Conservation (phyloP, 2,888 invertebrate genomes). For the Choristoneura rosaceana region DNA sequence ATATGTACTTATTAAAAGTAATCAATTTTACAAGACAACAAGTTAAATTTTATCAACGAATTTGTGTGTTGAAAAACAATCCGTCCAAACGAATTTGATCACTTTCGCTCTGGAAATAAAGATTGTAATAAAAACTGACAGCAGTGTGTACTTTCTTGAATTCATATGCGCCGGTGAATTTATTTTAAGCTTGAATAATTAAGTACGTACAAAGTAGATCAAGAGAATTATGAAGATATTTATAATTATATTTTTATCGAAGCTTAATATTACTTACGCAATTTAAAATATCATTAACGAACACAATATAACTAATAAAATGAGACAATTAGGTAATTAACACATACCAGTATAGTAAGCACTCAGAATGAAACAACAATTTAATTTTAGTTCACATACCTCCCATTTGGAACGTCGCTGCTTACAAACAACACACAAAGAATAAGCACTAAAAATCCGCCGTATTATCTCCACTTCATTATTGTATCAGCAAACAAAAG, state of each 20-base stretch:
- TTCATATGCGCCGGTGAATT: neutral
- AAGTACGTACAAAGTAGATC: neutral
- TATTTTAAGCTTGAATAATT: neutral
- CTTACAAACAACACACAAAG: slow-evolving; percentile 19
- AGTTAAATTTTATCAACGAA: neutral
- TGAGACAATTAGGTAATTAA: neutral
- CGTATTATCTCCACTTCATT: slow-evolving; percentile 26
- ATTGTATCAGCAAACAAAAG: slow-evolving; percentile 21
- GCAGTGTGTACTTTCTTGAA: neutral
- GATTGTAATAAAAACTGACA: neutral
- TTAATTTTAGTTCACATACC: slow-evolving; percentile 32
- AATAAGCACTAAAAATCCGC: slow-evolving; percentile 27
- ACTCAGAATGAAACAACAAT: slow-evolving; percentile 8
- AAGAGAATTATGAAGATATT: neutral
- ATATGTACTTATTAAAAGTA: slow-evolving; percentile 20
- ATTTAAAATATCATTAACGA: neutral
- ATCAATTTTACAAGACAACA: slow-evolving; percentile 22
- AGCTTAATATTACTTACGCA: neutral
- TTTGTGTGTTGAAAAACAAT: neutral
- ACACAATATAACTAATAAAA: neutral
- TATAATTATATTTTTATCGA: neutral
- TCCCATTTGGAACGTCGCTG: slow-evolving; percentile 27
- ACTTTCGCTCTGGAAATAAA: neutral
- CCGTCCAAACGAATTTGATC: neutral
- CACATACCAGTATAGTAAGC: neutral